Percentiles rank a stretch among this genome's conserved stretches.
phyloP scores from a whole-genome alignment of 1,140 invertebrate genomes.

The Anagrus nilaparvatae region DNA sequence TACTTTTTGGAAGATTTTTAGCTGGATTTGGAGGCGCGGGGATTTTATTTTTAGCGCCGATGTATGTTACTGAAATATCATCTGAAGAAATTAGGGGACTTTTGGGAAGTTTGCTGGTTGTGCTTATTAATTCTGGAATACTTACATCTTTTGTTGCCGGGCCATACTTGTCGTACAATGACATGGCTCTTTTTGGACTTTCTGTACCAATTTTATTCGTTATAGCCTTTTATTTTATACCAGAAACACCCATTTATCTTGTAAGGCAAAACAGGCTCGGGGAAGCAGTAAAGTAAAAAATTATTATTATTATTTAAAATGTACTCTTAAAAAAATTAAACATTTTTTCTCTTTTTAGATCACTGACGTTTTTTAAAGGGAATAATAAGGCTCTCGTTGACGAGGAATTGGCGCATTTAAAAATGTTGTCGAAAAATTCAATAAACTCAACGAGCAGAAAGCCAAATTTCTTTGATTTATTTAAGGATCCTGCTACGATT shows the following conservation, averaged over 20 bases:
- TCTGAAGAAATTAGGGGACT: conserved; percentile 46
- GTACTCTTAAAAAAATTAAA: too few relatives aligned
- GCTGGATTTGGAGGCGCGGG: conserved; percentile 43
- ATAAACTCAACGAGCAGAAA: conserved; percentile 17
- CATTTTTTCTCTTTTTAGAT: conserved; percentile 25
- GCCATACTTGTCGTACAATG: conserved; percentile 39
- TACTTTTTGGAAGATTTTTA: conserved; percentile 32
- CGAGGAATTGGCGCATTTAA: conserved; percentile 24
- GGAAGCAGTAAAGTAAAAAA: conserved; percentile 33
- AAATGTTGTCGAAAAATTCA: too few relatives aligned
- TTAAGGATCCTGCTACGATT: conserved; percentile 29
- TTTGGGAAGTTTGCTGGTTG: conserved; percentile 41
- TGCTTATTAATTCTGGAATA: conserved; percentile 48
- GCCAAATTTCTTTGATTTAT: conserved; percentile 22
- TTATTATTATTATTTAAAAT: too few relatives aligned
- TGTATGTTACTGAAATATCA: conserved; percentile 51
- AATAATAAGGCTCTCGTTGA: conserved; percentile 32
- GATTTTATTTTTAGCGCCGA: conserved; percentile 39
- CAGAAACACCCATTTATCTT: conserved; percentile 48
- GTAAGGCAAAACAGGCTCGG: conserved; percentile 27
- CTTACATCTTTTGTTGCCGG: conserved; percentile 48
- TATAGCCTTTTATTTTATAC: conserved; percentile 41
- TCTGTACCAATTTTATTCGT: conserved; percentile 39
- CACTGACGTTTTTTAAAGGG: conserved; percentile 44
- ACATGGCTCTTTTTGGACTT: conserved; percentile 35